These are phyloP conservation scores for Ochotona curzoniae DNA, from an alignment of 2,113 vertebrate genomes.

Conservation along the genomic window DNA sequence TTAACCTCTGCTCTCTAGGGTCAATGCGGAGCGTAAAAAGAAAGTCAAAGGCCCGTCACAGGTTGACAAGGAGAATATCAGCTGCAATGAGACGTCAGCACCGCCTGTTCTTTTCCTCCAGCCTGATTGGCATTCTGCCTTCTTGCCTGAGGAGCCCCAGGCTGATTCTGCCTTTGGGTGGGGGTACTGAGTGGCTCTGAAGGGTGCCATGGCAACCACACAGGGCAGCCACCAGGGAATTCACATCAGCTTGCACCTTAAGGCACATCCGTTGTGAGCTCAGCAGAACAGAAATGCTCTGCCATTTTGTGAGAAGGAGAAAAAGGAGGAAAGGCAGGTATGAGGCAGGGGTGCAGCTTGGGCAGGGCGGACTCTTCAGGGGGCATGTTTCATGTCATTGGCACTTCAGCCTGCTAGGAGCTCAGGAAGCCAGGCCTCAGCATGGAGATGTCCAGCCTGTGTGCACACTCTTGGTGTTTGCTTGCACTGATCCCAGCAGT, in stretches of 20 bases:
- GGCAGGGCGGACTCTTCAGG: background rate
- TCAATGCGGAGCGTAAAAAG: background rate
- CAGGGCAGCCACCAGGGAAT: background rate
- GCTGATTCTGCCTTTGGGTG: background rate
- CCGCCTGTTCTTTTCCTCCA: background rate
- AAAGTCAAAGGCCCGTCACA: background rate
- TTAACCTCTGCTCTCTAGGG: conserved; percentile 38
- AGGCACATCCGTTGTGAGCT: conserved; percentile 58
- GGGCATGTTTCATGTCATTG: background rate
- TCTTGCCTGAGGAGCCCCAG: conserved; percentile 34
- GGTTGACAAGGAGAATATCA: background rate
- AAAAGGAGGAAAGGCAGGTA: background rate
- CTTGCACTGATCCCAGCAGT: background rate
- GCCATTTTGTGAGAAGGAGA: background rate
- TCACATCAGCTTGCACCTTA: conserved; percentile 36
- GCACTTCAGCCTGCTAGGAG: background rate
- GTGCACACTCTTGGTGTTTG: background rate
- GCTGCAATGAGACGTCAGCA: background rate
- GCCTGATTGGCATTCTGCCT: conserved; percentile 2
- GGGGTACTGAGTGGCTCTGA: background rate
- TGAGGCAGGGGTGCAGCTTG: accelerated
- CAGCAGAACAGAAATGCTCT: conserved; percentile 46
- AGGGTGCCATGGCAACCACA: conserved; percentile 57
- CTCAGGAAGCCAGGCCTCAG: background rate
- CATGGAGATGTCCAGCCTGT: background rate